These are phyloP conservation scores for Ianthella basta DNA, from an alignment of 37 sponge, comb jelly and placozoan genomes.

Conservation along the genomic window DNA sequence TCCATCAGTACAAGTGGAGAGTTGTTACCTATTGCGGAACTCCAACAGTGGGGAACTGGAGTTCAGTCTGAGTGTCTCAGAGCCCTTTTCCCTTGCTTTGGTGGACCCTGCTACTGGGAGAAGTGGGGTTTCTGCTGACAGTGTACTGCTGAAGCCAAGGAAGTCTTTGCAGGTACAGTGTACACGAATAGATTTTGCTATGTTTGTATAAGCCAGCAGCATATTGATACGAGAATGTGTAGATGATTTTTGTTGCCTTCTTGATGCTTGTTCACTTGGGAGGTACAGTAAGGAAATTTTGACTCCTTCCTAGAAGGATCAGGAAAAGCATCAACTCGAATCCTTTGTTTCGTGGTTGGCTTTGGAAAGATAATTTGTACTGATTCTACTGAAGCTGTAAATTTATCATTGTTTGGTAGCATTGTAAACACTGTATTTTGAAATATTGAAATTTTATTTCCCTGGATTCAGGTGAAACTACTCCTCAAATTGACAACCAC, in stretches of 20 bases:
- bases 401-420: too few species aligned
- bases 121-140: background rate
- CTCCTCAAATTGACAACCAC: background rate
- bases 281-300: too few species aligned
- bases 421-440: too few species aligned
- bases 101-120: slow-evolving; percentile 10
- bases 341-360: too few species aligned
- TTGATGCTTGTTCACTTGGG: too few species aligned
- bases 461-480: background rate
- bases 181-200: background rate
- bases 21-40: background rate
- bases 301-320: too few species aligned
- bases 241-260: too few species aligned
- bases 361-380: too few species aligned
- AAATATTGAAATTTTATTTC: too few species aligned
- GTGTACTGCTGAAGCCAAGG: background rate
- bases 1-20: background rate
- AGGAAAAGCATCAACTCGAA: too few species aligned
- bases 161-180: background rate
- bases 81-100: background rate
- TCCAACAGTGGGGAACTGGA: background rate
- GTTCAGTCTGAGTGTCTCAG: background rate
- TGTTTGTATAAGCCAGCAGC: background rate
- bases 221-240: background rate
- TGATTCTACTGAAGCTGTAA: too few species aligned